Base-by-base conservation (phyloP, 2,888 invertebrate species). In the Drosophila setosimentum region DNA sequence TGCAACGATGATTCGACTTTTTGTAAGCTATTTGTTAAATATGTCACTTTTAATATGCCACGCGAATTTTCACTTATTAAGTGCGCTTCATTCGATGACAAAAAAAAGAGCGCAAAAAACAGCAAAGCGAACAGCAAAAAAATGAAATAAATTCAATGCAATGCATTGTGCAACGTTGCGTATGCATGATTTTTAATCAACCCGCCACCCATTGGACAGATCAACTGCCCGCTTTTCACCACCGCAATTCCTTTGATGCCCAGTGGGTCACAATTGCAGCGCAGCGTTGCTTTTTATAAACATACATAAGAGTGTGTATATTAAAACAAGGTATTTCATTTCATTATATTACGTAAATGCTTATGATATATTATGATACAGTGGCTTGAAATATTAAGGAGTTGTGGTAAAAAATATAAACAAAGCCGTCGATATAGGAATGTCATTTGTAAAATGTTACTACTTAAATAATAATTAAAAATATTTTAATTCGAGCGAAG, bases 11-110 rank as follows among this genome's bases (percentile, higher is more conserved):
- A 76, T 75, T 73, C 63, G 75, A 77, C 71, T 75, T 82, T 82
- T 76, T 79, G 70, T 73, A 62, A 76, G 80, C 69, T 83, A 83
- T 81, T 84, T 81, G 82, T 83, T 84, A 83, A 83, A 84, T 83
- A 82, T 83, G 83, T 84, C 83, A 84, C 75, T 82, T 84, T 84
- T 84, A 84, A 83, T 83, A 83, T 82, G 83, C 82, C 82, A 73
- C 73, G 68, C 79, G 67, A 77, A 79, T 84, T 83, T 83, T 82
- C 84, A 84, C 83, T 84, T 84, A 84, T 82, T 84, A 83, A 83
- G 84, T 80, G 73, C 75, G 83, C 82, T 81, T 77, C 79, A 77
- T 77, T 80, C 83, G 59, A 72, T 74, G 68, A 45, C 64, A 76
- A 76, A 79, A 70, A 59, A 42, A 32, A 35, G 21, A 21, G 48